Evolutionary conservation across 1,140 invertebrate species (phyloP).

Genomic region (Stenopsyche tienmushanensis): DNA sequence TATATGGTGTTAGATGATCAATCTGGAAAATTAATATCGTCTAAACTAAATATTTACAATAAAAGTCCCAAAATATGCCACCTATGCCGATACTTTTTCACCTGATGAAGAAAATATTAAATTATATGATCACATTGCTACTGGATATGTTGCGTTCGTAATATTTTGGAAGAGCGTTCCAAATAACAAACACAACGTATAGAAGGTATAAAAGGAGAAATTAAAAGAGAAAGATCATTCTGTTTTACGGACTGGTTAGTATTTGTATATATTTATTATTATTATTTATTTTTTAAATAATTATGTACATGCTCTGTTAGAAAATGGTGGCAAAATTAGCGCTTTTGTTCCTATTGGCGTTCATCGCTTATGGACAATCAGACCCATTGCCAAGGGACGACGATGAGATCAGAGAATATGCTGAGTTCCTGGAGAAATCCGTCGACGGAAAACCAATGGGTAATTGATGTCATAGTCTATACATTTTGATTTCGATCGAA

Average conservation of each 20-base stretch:
- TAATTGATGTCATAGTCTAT: background rate
- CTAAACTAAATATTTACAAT: too few species aligned
- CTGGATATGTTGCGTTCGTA: too few species aligned
- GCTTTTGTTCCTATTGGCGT: background rate
- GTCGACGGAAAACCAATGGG: background rate
- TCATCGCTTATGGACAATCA: background rate
- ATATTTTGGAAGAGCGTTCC: too few species aligned
- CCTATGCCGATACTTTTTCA: too few species aligned
- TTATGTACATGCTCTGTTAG: background rate
- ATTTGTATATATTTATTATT: background rate
- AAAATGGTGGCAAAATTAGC: background rate
- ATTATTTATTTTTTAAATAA: background rate
- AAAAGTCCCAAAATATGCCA: too few species aligned
- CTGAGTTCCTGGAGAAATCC: background rate
- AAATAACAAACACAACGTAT: too few species aligned
- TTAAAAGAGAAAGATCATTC: too few species aligned
- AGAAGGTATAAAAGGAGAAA: too few species aligned
- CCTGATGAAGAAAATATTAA: too few species aligned
- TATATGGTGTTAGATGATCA: too few species aligned
- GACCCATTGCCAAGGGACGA: slow-evolving; percentile 5
- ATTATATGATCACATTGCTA: too few species aligned
- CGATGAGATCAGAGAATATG: background rate
- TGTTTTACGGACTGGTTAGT: background rate
- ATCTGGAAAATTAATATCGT: too few species aligned
- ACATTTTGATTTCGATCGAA: background rate